phyloP scores from a whole-genome alignment of 2,113 vertebrate genomes.

The Euleptes europaea region DNA sequence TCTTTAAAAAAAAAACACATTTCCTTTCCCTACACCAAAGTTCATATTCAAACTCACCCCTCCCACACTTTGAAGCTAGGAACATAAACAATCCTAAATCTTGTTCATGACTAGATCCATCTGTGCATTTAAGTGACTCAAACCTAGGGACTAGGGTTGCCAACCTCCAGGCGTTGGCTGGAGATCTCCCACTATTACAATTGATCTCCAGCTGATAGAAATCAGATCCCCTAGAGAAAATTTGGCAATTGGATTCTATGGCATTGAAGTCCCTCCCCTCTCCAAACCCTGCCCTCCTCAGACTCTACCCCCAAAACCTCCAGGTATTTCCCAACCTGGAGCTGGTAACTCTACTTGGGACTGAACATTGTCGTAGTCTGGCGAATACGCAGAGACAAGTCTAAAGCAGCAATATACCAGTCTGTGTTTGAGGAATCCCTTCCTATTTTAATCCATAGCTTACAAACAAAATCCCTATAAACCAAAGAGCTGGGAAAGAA shows the following conservation, averaged over 20 bases:
- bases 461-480: background rate
- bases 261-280: too few relatives aligned
- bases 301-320: too few relatives aligned
- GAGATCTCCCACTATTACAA: too few relatives aligned
- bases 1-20: background rate
- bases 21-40: constrained; percentile 2
- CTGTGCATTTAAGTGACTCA: constrained; percentile 15
- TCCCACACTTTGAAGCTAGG: background rate
- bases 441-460: constrained; percentile 11
- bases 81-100: constrained; percentile 23
- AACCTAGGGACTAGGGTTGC: constrained; percentile 5
- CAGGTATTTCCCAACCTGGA: too few relatives aligned
- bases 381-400: constrained; percentile 21
- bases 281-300: too few relatives aligned
- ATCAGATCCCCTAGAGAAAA: too few relatives aligned
- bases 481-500: background rate
- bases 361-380: constrained; percentile 7
- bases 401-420: constrained; percentile 16
- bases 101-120: background rate
- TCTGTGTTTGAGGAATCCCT: background rate
- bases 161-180: too few relatives aligned
- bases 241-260: too few relatives aligned
- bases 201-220: too few relatives aligned
- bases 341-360: too few relatives aligned
- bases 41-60: background rate